A percentile compares a stretch with the other conserved stretches of the same genome.
These are phyloP conservation scores for Emydura subglobosa DNA, from an alignment of 2,113 vertebrate genomes.

Conservation along the genomic window DNA sequence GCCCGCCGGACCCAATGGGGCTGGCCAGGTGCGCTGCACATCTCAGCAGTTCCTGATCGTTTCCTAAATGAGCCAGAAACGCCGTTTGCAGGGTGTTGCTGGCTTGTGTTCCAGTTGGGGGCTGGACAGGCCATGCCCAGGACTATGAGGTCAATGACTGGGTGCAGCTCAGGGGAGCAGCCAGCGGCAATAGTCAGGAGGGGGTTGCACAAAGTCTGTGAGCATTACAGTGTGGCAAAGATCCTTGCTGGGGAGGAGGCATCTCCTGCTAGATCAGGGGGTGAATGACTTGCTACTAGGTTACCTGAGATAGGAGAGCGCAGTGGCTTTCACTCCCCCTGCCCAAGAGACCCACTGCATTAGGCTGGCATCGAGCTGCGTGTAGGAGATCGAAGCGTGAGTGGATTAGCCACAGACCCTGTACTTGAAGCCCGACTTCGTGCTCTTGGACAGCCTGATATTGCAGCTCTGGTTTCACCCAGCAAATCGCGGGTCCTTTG, in stretches of 20 bases:
- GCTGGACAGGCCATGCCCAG: neutral
- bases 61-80: conserved; percentile 14
- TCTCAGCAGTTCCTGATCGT: conserved; percentile 10
- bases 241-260: accelerated
- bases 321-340: neutral
- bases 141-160: neutral
- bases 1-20: neutral
- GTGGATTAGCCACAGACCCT: neutral
- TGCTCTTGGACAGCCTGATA: accelerated
- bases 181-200: neutral
- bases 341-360: neutral
- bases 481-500: too few relatives aligned
- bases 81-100: neutral
- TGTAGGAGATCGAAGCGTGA: neutral
- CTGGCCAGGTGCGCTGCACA: accelerated
- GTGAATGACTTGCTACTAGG: neutral
- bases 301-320: neutral
- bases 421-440: neutral
- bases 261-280: accelerated
- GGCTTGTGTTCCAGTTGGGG: neutral
- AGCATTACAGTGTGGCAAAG: accelerated
- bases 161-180: neutral
- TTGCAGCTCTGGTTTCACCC: accelerated
- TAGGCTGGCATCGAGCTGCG: neutral
- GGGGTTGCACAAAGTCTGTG: accelerated